Evolutionary conservation across 2,113 vertebrate species (phyloP).

Genomic region (Rhineura floridana): DNA sequence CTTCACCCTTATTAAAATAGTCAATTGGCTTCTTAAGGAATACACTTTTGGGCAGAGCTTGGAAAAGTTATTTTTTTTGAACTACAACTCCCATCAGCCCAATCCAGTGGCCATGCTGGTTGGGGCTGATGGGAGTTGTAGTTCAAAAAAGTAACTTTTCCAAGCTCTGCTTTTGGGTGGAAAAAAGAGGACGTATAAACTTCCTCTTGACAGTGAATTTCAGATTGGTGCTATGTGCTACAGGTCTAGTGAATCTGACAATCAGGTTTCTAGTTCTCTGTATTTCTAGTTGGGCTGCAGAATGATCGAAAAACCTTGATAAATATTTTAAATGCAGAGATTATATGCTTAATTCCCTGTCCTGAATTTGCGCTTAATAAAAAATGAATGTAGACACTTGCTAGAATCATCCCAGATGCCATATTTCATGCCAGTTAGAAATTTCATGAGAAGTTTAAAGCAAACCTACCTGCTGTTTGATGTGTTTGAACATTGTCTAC

Average conservation of each 20-base stretch:
- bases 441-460: not conserved
- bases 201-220: not conserved
- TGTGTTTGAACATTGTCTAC: slow-evolving; percentile 86
- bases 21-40: not conserved
- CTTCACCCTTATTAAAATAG: not conserved
- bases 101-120: too few species aligned
- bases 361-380: not conserved
- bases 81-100: too few species aligned
- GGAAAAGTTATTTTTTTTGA: too few species aligned
- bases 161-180: too few species aligned
- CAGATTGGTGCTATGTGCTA: not conserved
- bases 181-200: not conserved
- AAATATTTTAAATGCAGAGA: not conserved
- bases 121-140: too few species aligned
- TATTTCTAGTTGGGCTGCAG: not conserved
- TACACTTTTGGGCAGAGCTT: too few species aligned
- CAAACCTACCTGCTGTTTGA: slow-evolving; percentile 85
- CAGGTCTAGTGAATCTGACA: not conserved
- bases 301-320: not conserved
- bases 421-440: not conserved
- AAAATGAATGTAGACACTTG: not conserved
- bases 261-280: not conserved
- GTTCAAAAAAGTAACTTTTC: too few species aligned
- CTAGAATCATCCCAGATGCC: not conserved
- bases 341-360: not conserved